These are phyloP conservation scores for Melieria picta DNA, from an alignment of 2,888 invertebrate species.

Conservation along the genomic window DNA sequence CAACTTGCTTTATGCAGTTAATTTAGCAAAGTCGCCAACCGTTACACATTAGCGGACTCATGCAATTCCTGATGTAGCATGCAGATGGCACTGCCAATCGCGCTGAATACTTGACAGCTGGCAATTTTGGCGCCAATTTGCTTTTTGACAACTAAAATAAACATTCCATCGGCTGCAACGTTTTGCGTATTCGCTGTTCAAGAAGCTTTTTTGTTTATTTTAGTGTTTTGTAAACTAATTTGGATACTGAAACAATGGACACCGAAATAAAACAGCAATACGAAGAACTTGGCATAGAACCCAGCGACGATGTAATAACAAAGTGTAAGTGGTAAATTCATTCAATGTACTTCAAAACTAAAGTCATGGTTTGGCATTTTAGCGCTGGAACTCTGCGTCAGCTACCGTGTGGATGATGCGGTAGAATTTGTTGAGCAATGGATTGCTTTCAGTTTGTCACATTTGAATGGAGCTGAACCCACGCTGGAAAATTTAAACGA, in stretches of 20 bases:
- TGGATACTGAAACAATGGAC: constrained; percentile 50
- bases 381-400: constrained; percentile 41
- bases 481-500: constrained; percentile 70
- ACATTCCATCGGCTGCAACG: constrained; percentile 6
- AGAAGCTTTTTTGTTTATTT: constrained; percentile 35
- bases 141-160: constrained; percentile 26
- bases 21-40: too few relatives aligned
- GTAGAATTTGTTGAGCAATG: constrained; percentile 80
- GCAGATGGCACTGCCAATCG: constrained; percentile 4
- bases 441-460: constrained; percentile 79
- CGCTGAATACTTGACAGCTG: constrained; percentile 11
- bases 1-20: too few relatives aligned
- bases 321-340: constrained; percentile 68
- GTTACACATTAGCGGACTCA: too few relatives aligned
- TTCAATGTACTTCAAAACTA: background rate
- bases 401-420: constrained; percentile 72
- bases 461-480: constrained; percentile 72
- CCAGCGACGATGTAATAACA: constrained; percentile 68
- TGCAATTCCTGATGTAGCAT: background rate
- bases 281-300: constrained; percentile 72
- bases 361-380: constrained; percentile 8
- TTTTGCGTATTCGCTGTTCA: background rate
- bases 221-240: constrained; percentile 37
- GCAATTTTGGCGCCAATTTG: constrained; percentile 21
- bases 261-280: constrained; percentile 69